A percentile compares a stretch with the other conserved stretches of the same genome.
phyloP scores from a whole-genome alignment of 2,113 vertebrate species.

The Chamaea fasciata region DNA sequence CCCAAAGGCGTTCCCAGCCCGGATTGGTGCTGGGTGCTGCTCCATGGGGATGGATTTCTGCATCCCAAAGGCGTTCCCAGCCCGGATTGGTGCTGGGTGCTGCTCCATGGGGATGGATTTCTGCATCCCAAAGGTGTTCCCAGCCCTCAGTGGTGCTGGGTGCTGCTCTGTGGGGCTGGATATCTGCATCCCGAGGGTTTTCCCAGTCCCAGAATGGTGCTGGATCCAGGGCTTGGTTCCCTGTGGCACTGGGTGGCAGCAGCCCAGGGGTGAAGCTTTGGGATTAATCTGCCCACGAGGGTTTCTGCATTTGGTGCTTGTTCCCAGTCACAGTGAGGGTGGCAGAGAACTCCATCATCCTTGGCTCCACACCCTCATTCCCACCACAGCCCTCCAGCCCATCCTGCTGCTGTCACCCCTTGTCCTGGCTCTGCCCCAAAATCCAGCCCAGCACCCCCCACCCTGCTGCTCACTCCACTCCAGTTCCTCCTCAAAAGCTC shows the following conservation, averaged over 20 bases:
- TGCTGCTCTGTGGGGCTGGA: neutral
- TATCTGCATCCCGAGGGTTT: fast-evolving
- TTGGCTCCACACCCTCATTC: neutral
- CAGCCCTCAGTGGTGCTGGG: fast-evolving
- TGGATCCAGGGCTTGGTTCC: neutral
- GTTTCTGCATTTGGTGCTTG: fast-evolving
- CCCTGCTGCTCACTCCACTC: fast-evolving
- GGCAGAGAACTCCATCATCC: fast-evolving
- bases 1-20: neutral
- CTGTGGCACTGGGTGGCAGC: neutral
- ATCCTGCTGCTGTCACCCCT: fast-evolving
- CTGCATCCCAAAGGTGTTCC: neutral
- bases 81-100: too few species aligned
- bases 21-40: neutral
- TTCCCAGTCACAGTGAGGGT: fast-evolving
- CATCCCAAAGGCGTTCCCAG: neutral
- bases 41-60: neutral
- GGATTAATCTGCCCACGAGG: fast-evolving
- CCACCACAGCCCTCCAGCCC: fast-evolving
- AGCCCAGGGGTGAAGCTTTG: neutral
- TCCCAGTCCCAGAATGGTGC: neutral
- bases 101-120: neutral
- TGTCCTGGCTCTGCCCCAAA: fast-evolving
- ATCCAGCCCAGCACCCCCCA: neutral
- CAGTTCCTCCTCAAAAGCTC: neutral